These are phyloP conservation scores for Characodon lateralis DNA, from an alignment of 2,797 vertebrate species.

Conservation along the genomic window DNA sequence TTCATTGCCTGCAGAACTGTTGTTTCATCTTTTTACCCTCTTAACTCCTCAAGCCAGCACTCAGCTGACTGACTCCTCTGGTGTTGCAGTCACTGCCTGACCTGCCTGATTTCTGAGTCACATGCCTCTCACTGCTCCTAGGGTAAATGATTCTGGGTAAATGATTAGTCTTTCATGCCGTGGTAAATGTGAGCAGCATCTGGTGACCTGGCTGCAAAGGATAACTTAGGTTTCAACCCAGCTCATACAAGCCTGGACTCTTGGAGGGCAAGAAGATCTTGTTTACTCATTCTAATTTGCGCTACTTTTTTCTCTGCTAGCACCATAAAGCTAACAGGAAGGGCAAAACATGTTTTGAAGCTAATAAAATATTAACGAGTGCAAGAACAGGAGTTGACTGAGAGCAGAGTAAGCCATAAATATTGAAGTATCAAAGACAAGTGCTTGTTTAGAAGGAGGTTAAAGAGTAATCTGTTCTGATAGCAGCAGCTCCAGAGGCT, in stretches of 20 bases:
- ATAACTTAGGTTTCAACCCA: not conserved
- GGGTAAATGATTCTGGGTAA: constrained; percentile 41
- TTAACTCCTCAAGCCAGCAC: constrained; percentile 5
- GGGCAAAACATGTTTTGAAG: not conserved
- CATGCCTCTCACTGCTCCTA: constrained; percentile 48
- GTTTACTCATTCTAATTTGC: not conserved
- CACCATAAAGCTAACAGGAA: not conserved
- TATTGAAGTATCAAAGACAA: not conserved
- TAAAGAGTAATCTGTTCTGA: not conserved
- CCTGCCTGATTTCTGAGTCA: constrained; percentile 61
- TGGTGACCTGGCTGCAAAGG: not conserved
- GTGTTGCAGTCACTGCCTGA: constrained; percentile 55
- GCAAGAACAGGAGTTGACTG: not conserved
- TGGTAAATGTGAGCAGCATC: not conserved
- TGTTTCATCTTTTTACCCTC: constrained; percentile 42
- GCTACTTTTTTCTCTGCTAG: not conserved
- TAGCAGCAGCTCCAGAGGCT: not conserved
- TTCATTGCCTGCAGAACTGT: constrained; percentile 71
- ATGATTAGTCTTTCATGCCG: constrained; percentile 38
- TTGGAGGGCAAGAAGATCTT: not conserved
- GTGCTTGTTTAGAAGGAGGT: not conserved
- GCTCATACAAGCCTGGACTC: not conserved
- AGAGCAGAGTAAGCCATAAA: not conserved
- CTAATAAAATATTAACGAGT: not conserved
- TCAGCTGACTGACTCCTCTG: constrained; percentile 58